Evolutionary conservation across 2,888 invertebrate species (phyloP).

Genomic region (Sussaba pulchella): DNA sequence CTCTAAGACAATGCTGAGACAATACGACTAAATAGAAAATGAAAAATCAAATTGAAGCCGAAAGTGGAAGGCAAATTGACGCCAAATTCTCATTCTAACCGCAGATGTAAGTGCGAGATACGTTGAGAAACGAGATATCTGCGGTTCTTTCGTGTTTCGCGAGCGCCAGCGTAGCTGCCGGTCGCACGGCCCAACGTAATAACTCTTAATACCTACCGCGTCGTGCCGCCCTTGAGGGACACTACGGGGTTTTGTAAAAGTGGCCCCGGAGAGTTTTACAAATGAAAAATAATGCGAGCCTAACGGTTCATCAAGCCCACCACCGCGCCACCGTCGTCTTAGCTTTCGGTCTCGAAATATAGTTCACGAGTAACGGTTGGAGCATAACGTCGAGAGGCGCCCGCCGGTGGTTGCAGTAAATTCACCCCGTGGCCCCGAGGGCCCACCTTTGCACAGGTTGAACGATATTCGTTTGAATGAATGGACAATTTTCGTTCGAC

Average conservation of each 20-base stretch:
- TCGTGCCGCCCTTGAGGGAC: conserved; percentile 46
- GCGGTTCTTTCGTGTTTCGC: conserved; percentile 16
- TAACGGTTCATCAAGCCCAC: conserved; percentile 70
- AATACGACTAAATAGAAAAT: no score
- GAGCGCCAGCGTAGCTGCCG: conserved; percentile 15
- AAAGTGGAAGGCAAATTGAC: no score
- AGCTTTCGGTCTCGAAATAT: conserved; percentile 1
- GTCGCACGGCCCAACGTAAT: conserved; percentile 59
- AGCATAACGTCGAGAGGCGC: conserved; percentile 4
- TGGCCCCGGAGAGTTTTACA: conserved; percentile 64
- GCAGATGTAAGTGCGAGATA: neutral
- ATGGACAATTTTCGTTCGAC: conserved; percentile 42
- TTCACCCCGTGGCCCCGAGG: conserved; percentile 53
- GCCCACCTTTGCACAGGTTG: conserved; percentile 25
- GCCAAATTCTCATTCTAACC: no score
- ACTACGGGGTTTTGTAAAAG: conserved; percentile 50
- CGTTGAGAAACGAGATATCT: conserved; percentile 41
- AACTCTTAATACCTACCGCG: conserved; percentile 68
- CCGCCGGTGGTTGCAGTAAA: conserved; percentile 46
- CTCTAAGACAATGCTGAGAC: no score
- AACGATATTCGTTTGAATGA: conserved; percentile 55
- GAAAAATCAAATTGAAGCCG: no score
- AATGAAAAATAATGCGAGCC: conserved; percentile 74
- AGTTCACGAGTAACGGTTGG: conserved; percentile 27
- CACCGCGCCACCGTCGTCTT: conserved; percentile 3